Conservation (phyloP, 2,888 invertebrate genomes). For the Zygogramma bicolorata region DNA sequence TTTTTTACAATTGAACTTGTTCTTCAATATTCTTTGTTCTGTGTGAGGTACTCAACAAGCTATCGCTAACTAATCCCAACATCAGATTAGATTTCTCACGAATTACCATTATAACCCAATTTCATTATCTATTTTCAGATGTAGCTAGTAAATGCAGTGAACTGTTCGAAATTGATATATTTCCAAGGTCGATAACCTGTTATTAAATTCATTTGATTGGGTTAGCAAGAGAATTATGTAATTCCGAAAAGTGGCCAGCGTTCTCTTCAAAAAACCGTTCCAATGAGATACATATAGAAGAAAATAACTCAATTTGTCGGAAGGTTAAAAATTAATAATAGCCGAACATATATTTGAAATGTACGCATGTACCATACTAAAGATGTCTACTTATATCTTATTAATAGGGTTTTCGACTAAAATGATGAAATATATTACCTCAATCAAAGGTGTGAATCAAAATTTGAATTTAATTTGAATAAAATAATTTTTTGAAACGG, state of each 20-base stretch:
- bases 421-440: not conserved
- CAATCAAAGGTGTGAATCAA: not conserved
- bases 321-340: constrained; percentile 27
- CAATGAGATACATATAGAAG: constrained; percentile 20
- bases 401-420: not conserved
- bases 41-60: not conserved
- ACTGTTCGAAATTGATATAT: not conserved
- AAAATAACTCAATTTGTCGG: constrained; percentile 14
- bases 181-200: constrained; percentile 15
- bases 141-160: not conserved
- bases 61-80: not conserved
- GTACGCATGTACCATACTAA: constrained; percentile 28
- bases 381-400: constrained; percentile 4
- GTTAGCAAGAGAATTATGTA: constrained; percentile 18
- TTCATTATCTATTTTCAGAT: not conserved
- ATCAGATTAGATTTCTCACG: not conserved
- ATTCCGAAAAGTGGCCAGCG: constrained; percentile 27
- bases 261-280: constrained; percentile 12
- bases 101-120: not conserved
- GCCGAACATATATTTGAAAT: constrained; percentile 19
- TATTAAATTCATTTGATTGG: constrained; percentile 16
- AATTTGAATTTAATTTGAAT: not conserved
- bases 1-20: too few species aligned
- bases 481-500: not conserved
- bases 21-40: too few species aligned